A percentile compares a stretch with the other conserved stretches of the same genome.
Conservation (phyloP, 2,113 vertebrate genomes). For the Silurus asotus region DNA sequence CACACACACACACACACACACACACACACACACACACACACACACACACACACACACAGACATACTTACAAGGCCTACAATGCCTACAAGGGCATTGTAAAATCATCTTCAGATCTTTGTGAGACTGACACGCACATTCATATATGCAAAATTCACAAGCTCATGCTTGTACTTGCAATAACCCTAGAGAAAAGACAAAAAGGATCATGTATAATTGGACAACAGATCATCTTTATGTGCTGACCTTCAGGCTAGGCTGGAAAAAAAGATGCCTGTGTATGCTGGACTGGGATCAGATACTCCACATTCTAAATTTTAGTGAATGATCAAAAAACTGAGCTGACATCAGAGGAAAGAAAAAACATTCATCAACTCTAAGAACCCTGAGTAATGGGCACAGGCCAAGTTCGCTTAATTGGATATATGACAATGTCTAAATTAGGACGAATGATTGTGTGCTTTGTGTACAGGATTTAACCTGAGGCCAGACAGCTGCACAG, state of each 20-base stretch:
- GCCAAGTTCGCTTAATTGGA: slow-evolving; percentile 67
- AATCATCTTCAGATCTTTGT: slow-evolving; percentile 3
- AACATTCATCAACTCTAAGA: slow-evolving; percentile 4
- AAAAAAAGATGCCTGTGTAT: slow-evolving; percentile 18
- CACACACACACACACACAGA: slow-evolving; percentile 5
- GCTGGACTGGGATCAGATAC: slow-evolving; percentile 19
- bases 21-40: neutral
- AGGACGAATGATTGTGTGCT: slow-evolving; percentile 63
- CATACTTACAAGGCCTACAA: neutral
- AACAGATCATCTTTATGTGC: slow-evolving; percentile 1
- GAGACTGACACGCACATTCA: neutral
- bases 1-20: neutral
- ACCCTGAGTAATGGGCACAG: slow-evolving; percentile 28
- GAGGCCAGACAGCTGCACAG: slow-evolving; percentile 21
- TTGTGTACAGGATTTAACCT: slow-evolving; percentile 55
- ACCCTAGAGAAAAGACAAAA: slow-evolving; percentile 15
- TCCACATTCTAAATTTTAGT: slow-evolving; percentile 3
- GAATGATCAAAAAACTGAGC: neutral
- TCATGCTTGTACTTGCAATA: slow-evolving; percentile 14
- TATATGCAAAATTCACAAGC: neutral
- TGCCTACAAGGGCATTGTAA: slow-evolving; percentile 3
- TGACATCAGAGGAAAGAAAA: neutral
- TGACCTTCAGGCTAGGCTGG: slow-evolving; percentile 8
- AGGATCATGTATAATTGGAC: neutral
- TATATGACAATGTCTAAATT: slow-evolving; percentile 67